phyloP scores from a whole-genome alignment of 2,797 vertebrate genomes.

The Octomys mimax region DNA sequence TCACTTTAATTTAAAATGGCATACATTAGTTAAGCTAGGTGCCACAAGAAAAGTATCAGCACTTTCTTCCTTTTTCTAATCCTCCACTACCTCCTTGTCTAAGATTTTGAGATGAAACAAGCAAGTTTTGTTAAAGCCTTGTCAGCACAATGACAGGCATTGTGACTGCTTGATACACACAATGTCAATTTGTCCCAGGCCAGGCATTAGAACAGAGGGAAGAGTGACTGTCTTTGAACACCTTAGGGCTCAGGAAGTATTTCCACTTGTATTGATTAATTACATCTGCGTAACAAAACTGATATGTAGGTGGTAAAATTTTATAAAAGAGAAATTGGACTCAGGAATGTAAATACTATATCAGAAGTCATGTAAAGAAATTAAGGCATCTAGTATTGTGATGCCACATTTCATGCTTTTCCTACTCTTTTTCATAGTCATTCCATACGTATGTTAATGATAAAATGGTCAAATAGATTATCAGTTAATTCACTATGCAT shows the following conservation, averaged over 20 bases:
- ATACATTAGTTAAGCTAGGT: conserved; percentile 12
- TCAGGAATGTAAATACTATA: conserved; percentile 30
- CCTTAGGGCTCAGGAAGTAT: background rate
- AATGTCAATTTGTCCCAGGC: background rate
- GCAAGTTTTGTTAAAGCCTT: background rate
- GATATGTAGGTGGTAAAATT: background rate
- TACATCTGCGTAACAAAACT: background rate
- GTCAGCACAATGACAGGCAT: background rate
- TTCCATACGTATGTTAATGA: background rate
- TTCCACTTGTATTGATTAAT: background rate
- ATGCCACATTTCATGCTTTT: background rate
- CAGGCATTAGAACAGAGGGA: background rate
- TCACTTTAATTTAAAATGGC: conserved; percentile 38
- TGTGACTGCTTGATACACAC: background rate
- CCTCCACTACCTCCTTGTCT: too few species aligned
- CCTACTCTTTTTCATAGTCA: background rate
- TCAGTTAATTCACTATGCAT: background rate
- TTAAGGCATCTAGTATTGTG: background rate
- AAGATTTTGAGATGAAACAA: background rate
- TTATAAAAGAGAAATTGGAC: conserved; percentile 20
- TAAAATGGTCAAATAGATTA: background rate
- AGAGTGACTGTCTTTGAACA: background rate
- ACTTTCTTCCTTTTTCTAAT: background rate
- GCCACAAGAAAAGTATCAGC: background rate
- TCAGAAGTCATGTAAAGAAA: background rate